phyloP scores from a whole-genome alignment of 1,140 invertebrate species.

The Caenorhabditis remanei region DNA sequence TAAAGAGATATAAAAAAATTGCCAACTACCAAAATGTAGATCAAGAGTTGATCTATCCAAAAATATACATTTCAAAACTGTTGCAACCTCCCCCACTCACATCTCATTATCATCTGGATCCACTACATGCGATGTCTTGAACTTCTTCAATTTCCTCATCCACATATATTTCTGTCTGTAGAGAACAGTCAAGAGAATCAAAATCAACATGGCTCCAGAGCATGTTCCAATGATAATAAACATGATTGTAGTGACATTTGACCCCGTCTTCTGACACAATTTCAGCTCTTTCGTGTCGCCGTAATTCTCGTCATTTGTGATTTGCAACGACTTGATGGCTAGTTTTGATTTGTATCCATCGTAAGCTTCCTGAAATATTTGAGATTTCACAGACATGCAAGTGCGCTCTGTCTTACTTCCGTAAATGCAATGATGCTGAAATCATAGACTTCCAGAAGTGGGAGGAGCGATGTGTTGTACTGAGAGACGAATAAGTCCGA shows the following conservation, averaged over 20 bases:
- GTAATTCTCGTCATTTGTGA: not conserved
- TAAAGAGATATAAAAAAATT: no score
- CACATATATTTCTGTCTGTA: constrained; percentile 70
- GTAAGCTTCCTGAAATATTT: constrained; percentile 18
- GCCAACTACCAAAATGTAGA: no score
- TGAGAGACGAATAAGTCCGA: constrained; percentile 36
- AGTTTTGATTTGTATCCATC: constrained; percentile 46
- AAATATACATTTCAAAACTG: not conserved
- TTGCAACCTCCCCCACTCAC: constrained; percentile 7
- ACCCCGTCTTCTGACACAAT: not conserved
- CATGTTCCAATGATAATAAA: constrained; percentile 68
- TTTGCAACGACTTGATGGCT: constrained; percentile 25
- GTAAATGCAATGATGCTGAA: constrained; percentile 58
- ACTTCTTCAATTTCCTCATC: constrained; percentile 68
- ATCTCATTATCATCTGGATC: constrained; percentile 59
- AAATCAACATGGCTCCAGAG: constrained; percentile 65
- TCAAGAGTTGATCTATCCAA: no score
- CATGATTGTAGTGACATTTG: constrained; percentile 58
- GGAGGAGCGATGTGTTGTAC: constrained; percentile 50
- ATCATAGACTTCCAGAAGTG: constrained; percentile 44
- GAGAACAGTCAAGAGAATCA: constrained; percentile 66
- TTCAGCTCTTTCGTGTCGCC: not conserved
- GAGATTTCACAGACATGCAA: not conserved
- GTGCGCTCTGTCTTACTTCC: not conserved
- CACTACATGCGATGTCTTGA: constrained; percentile 62